Evolutionary conservation across 2,113 vertebrate species (phyloP).

Genomic region (Salvelinus fontinalis): DNA sequence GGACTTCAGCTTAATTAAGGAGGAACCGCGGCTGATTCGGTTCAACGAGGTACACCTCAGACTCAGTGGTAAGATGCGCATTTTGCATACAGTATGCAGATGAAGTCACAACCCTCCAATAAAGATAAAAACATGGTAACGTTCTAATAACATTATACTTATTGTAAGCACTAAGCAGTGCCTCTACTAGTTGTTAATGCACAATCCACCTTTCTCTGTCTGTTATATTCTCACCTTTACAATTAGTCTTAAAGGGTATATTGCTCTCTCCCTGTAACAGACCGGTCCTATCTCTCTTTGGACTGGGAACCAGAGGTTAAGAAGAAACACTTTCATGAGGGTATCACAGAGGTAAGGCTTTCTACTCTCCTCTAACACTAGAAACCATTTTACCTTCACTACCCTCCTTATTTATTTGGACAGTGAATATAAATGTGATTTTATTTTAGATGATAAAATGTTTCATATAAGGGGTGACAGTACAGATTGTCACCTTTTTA

Average conservation of each 20-base stretch:
- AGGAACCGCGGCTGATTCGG: conserved; percentile 91
- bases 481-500: too few relatives aligned
- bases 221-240: too few relatives aligned
- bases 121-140: background rate
- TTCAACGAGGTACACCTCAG: conserved; percentile 94
- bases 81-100: background rate
- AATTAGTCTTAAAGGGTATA: background rate
- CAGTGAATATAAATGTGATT: too few relatives aligned
- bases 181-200: background rate
- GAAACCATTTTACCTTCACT: background rate
- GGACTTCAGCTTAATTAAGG: conserved; percentile 91
- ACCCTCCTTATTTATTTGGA: too few relatives aligned
- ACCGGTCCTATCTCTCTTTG: conserved; percentile 96
- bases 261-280: conserved; percentile 65
- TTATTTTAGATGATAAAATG: too few relatives aligned
- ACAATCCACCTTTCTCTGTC: too few relatives aligned
- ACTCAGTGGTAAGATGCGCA: conserved; percentile 84
- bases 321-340: conserved; percentile 94
- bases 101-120: background rate
- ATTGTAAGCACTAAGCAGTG: too few relatives aligned
- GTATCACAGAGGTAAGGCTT: conserved; percentile 84
- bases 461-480: too few relatives aligned
- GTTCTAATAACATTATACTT: too few relatives aligned
- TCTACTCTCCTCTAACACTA: background rate
- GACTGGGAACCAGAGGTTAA: conserved; percentile 97